These are phyloP conservation scores for Polydrusus cervinus DNA, from an alignment of 2,888 invertebrate species.

Conservation along the genomic window DNA sequence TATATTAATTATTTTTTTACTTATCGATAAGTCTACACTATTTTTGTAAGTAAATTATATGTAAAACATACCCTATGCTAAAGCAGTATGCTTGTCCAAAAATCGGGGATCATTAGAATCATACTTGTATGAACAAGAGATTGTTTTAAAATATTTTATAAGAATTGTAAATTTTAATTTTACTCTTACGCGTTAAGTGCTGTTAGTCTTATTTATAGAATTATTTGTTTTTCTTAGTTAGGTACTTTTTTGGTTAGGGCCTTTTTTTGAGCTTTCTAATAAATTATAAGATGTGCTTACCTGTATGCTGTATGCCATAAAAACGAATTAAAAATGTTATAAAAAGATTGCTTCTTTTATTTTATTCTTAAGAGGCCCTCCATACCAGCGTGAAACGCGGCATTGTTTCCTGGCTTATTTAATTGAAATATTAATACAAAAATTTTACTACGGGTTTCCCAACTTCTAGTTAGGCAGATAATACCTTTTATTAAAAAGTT, in stretches of 20 bases:
- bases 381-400: no score
- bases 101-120: slow-evolving; percentile 4
- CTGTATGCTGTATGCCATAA: slow-evolving; percentile 25
- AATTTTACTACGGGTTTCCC: no score
- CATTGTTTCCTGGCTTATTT: no score
- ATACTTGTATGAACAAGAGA: neutral
- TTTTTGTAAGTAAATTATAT: slow-evolving; percentile 14
- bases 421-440: no score
- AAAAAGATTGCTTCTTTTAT: neutral
- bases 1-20: slow-evolving; percentile 14
- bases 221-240: neutral
- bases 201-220: slow-evolving; percentile 17
- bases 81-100: slow-evolving; percentile 7
- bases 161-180: neutral
- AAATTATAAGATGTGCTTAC: slow-evolving; percentile 24
- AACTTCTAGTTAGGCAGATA: no score
- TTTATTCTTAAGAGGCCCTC: no score
- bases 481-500: no score
- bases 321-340: slow-evolving; percentile 21
- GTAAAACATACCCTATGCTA: neutral
- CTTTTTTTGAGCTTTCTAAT: slow-evolving; percentile 27
- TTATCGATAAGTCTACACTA: slow-evolving; percentile 16
- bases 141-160: slow-evolving; percentile 1
- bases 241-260: slow-evolving; percentile 21
- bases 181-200: neutral